Conservation (phyloP, 2,113 vertebrate species). For the Cepphus grylle region DNA sequence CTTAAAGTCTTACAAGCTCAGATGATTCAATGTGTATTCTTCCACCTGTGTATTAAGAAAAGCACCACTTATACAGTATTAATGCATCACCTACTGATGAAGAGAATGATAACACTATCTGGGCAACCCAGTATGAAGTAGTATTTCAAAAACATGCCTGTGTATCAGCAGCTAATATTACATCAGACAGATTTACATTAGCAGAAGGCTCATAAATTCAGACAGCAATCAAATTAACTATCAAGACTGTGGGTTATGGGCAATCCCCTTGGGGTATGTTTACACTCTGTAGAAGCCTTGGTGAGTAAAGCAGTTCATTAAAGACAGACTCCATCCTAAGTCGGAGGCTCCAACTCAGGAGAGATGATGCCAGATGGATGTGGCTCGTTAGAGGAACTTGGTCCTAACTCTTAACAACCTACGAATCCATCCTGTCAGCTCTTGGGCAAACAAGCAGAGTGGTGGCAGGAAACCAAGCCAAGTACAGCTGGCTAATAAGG, state of each 20-base stretch:
- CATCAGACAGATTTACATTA: background rate
- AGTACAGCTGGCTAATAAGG: conserved; percentile 16
- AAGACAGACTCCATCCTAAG: background rate
- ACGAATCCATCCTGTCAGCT: background rate
- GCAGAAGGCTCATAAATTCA: conserved; percentile 9
- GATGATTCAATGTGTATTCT: background rate
- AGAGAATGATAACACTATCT: background rate
- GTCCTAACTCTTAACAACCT: background rate
- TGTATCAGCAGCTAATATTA: background rate
- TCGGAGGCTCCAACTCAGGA: background rate
- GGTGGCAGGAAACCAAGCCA: background rate
- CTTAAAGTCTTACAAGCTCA: background rate
- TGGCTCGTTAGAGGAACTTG: background rate
- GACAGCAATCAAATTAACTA: conserved; percentile 16
- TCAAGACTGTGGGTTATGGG: background rate
- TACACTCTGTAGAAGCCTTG: background rate
- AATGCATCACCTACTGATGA: background rate
- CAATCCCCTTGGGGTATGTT: background rate
- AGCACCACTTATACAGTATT: background rate
- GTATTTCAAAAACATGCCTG: background rate
- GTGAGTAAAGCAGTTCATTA: background rate
- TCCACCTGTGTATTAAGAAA: background rate
- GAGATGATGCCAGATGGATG: background rate
- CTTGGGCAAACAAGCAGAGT: background rate
- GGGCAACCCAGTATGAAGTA: background rate